phyloP scores from a whole-genome alignment of 1,140 invertebrate species.

The Leucophenga varia region DNA sequence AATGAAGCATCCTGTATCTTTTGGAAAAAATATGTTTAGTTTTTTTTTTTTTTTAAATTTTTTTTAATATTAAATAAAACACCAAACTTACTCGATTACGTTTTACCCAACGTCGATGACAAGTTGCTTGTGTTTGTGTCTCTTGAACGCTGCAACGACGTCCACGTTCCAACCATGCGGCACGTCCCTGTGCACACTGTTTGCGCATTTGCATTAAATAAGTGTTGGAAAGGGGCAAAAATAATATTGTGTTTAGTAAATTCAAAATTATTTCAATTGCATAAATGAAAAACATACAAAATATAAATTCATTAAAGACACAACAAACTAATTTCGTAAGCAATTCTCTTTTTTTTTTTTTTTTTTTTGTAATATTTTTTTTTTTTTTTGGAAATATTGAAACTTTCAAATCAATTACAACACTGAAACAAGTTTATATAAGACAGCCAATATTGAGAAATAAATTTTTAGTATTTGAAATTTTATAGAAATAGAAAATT shows the following conservation, averaged over 20 bases:
- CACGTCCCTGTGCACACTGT: constrained; percentile 73
- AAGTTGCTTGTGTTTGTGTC: constrained; percentile 63
- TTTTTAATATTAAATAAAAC: constrained; percentile 3
- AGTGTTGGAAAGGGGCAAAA: too few species aligned
- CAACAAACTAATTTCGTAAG: neutral
- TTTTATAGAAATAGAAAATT: too few species aligned
- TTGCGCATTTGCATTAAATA: neutral
- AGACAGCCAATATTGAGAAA: too few species aligned
- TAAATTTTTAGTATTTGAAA: too few species aligned
- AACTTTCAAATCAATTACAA: neutral
- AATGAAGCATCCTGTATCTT: constrained; percentile 56
- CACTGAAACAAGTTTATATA: neutral
- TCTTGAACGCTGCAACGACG: constrained; percentile 72
- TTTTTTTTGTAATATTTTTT: too few species aligned
- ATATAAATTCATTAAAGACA: neutral
- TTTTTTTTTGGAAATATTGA: too few species aligned
- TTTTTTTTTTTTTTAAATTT: constrained; percentile 4
- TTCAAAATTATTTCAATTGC: too few species aligned
- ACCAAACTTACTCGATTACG: constrained; percentile 73
- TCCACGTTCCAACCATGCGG: constrained; percentile 73
- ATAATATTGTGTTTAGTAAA: too few species aligned
- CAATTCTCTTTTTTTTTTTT: too few species aligned
- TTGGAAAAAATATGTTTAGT: constrained; percentile 13
- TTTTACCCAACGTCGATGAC: constrained; percentile 77
- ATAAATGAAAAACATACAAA: too few species aligned